A percentile compares a stretch with the other conserved stretches of the same genome.
phyloP scores from a whole-genome alignment of 2,888 invertebrate genomes.

The Saturnia japonica region DNA sequence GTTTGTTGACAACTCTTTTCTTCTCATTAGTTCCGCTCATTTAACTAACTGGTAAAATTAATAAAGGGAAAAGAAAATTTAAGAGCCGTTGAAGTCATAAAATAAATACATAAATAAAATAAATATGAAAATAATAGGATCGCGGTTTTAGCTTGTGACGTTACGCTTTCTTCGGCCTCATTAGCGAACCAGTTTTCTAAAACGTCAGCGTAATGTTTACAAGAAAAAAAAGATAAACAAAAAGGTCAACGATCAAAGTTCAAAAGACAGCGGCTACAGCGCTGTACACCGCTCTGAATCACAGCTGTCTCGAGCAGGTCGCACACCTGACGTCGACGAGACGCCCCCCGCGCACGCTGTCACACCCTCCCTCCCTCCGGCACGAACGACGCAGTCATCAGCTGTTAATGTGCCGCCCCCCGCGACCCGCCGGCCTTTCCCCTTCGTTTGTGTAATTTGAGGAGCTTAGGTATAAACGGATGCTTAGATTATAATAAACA shows the following conservation, averaged over 20 bases:
- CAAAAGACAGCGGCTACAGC: conserved; percentile 63
- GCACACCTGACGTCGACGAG: conserved; percentile 74
- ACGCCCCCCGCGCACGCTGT: conserved; percentile 34
- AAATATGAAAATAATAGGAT: not conserved
- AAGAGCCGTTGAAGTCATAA: no score
- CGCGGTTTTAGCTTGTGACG: not conserved
- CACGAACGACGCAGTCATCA: conserved; percentile 66
- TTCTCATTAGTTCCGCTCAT: no score
- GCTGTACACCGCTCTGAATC: conserved; percentile 62
- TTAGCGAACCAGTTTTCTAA: conserved; percentile 21
- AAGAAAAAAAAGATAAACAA: conserved; percentile 70
- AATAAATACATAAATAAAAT: no score
- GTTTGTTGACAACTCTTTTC: no score
- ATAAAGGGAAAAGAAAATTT: no score
- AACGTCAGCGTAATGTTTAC: conserved; percentile 48
- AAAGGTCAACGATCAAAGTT: conserved; percentile 71
- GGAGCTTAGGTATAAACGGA: conserved; percentile 58
- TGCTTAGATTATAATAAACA: not conserved
- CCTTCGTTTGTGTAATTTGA: conserved; percentile 81
- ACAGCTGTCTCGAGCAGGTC: conserved; percentile 53
- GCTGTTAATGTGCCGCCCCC: conserved; percentile 75
- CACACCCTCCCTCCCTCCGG: conserved; percentile 33
- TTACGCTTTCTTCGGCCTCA: conserved; percentile 23
- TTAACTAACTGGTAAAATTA: no score
- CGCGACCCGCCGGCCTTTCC: conserved; percentile 72